Evolutionary conservation across 1,140 invertebrate genomes (phyloP), one percentile per base, ranked within the genome.

Genomic region (Maniola jurtina): DNA sequence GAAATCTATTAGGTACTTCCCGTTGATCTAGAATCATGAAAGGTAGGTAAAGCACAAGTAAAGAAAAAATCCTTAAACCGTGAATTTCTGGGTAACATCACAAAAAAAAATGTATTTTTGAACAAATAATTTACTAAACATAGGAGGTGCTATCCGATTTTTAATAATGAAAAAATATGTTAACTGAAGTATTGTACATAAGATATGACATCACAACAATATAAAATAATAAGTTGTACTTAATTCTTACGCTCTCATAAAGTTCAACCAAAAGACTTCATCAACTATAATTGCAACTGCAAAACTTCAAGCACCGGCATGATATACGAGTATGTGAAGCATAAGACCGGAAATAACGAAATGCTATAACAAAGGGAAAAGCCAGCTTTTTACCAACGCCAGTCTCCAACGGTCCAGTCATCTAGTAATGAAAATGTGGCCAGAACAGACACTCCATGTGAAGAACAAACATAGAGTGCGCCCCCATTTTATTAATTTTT

Each of bases 381-480:
- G 61, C 61, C 70, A 64, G 67, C 66, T 76, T 75, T 45, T 8
- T 45, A 45, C 42, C 75, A 52, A 2, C 48, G 48, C 58, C 9
- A 13, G 9, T 45, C 69, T 66, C 59, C 73, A 75, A 71, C 73
- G 61, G 73, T 70, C 72, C 72, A 73, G 72, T 76, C 81, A 84
- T 84, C 76, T 76, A 76, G 79, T 85, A 87, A 87, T 84, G 81
- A 79, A 75, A 77, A 69, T 71, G 68, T 68, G 70, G 48, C 72
- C 70, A 59, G 66, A 62, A 65, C 63, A 75, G 66, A 35, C 70
- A 75, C 79, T 78, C 71, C 45, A 72, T 45, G 61, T 52, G 47
- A 63, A 64, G 64, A 68, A 72, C 61, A 71, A 75, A 71, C 13
- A 68, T 69, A 64, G 11, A 15, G n/a, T 6, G 36, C 58, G 71